These are phyloP conservation scores for Panzeria rudis DNA, from an alignment of 2,888 invertebrate species.

Conservation along the genomic window DNA sequence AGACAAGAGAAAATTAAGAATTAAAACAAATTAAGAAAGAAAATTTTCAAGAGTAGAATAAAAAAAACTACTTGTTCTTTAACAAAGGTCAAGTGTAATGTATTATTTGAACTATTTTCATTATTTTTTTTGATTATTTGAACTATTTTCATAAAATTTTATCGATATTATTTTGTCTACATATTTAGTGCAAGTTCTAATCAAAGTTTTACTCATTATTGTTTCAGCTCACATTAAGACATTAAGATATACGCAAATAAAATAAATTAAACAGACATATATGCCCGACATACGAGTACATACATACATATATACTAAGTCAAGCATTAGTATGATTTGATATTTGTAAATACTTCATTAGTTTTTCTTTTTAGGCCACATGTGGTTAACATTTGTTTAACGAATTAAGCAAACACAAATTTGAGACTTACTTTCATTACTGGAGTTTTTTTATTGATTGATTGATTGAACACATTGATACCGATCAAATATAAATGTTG, in stretches of 20 bases:
- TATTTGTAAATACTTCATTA: slow-evolving; percentile 5
- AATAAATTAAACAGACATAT: background rate
- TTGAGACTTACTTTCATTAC: slow-evolving; percentile 33
- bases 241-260: background rate
- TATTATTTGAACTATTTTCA: background rate
- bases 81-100: background rate
- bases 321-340: background rate
- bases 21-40: background rate
- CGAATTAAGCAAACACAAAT: slow-evolving; percentile 26
- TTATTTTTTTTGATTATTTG: background rate
- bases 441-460: slow-evolving; percentile 2
- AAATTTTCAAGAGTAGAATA: background rate
- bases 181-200: background rate
- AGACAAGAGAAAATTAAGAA: background rate
- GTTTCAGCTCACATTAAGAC: slow-evolving; percentile 2
- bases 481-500: background rate
- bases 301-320: background rate
- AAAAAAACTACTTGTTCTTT: too few relatives aligned
- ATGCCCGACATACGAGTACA: background rate
- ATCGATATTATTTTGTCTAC: background rate
- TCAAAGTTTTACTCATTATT: slow-evolving; percentile 1
- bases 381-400: slow-evolving; percentile 23
- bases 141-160: background rate
- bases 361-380: slow-evolving; percentile 28
- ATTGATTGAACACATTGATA: slow-evolving; percentile 6